Percentiles rank a stretch among this genome's conserved stretches.
These are phyloP conservation scores for Drosophila lacertosa DNA, from an alignment of 1,140 invertebrate species.

Conservation along the genomic window DNA sequence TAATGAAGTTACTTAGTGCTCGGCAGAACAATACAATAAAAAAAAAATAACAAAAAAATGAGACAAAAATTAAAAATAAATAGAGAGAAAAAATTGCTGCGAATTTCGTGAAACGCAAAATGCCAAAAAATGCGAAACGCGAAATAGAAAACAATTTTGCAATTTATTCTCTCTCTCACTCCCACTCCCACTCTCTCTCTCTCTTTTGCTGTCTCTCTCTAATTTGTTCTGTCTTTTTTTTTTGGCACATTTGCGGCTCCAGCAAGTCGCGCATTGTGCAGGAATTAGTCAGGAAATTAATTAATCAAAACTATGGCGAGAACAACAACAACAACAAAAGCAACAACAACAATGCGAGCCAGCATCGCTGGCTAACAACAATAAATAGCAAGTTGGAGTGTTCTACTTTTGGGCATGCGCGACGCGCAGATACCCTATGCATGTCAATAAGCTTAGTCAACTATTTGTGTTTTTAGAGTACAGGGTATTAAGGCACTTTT, in stretches of 20 bases:
- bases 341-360: slow-evolving; percentile 24
- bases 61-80: not conserved
- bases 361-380: slow-evolving; percentile 35
- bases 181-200: not conserved
- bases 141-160: slow-evolving; percentile 50
- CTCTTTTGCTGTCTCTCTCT: slow-evolving; percentile 7
- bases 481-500: too few relatives aligned
- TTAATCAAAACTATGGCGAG: slow-evolving; percentile 79
- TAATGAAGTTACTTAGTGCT: slow-evolving; percentile 41
- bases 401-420: not conserved
- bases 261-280: slow-evolving; percentile 78
- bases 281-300: slow-evolving; percentile 83
- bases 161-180: slow-evolving; percentile 43
- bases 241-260: slow-evolving; percentile 70
- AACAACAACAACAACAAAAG: slow-evolving; percentile 28
- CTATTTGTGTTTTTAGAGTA: too few relatives aligned
- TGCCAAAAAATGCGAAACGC: slow-evolving; percentile 37
- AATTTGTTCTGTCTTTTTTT: slow-evolving; percentile 28
- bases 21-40: not conserved
- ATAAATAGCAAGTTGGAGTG: slow-evolving; percentile 12
- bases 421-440: slow-evolving; percentile 17
- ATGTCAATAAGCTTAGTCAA: too few relatives aligned
- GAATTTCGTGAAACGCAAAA: slow-evolving; percentile 43
- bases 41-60: too few relatives aligned
- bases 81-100: slow-evolving; percentile 21